These are phyloP conservation scores for Oreochromis aureus DNA, from an alignment of 2,113 vertebrate genomes.

Conservation along the genomic window DNA sequence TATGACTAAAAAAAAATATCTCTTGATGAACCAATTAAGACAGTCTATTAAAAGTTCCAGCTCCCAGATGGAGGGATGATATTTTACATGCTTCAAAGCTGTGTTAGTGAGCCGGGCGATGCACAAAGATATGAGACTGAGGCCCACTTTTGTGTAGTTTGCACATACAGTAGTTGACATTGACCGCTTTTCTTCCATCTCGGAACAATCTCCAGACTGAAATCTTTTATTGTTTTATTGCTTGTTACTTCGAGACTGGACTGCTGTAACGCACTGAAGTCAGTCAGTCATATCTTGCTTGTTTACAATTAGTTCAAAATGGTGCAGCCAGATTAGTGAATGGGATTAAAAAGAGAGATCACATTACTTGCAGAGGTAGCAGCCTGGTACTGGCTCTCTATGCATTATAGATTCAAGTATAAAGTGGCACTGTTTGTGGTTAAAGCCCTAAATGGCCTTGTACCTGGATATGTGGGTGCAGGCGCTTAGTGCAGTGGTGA, in stretches of 20 bases:
- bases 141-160: background rate
- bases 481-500: background rate
- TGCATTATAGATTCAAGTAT: background rate
- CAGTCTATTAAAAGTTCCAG: background rate
- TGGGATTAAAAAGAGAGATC: background rate
- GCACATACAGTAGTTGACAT: background rate
- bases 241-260: background rate
- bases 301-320: background rate
- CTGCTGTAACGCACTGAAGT: background rate
- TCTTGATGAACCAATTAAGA: background rate
- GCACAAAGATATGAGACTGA: background rate
- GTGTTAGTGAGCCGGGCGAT: background rate
- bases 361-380: background rate
- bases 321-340: background rate
- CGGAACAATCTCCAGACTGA: background rate
- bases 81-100: background rate
- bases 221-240: background rate
- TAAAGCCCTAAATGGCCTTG: background rate
- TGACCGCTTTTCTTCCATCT: background rate
- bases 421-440: background rate
- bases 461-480: background rate
- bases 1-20: background rate
- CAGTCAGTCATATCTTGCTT: background rate
- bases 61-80: background rate
- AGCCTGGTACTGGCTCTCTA: background rate